Base-by-base conservation (phyloP, 2,888 invertebrate genomes). In the Aradus depressus region DNA sequence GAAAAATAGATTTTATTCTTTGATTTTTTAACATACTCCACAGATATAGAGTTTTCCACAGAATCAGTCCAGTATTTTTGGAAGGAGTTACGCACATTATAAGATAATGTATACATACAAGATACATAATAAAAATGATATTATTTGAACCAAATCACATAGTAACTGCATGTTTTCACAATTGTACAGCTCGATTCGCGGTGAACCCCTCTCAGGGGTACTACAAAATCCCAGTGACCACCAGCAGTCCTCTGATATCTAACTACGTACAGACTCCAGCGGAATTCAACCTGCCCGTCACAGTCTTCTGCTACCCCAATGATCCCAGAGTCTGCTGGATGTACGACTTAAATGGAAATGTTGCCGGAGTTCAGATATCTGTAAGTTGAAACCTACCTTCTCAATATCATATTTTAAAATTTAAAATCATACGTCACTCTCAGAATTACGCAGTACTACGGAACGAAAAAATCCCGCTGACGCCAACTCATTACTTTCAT, bases 251-350 rank as follows among this genome's bases (percentile, higher is more conserved):
- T n/a, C 26, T 53, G 4, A 53, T 53, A 16, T 34, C 28, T 14
- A 53, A 53, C 48, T 53, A 53, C 39, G 52, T 49, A 4, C 22
- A 49, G 23, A 43, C 43, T 2, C 49, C 42, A 18, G 43, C 48
- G 2, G 39, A 53, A 14, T 43, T 49, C 21, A 37, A 43, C 12
- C 44, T 53, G 18, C 52, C 52, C 10, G 22, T 53, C 3, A 53
- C 16, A 8, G 26, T 54, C 16, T 57, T 52, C 48, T 57, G 55
- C 28, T 52, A 57, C 14, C 56, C 53, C 2, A 26, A 54, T 19
- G 57, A 57, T 43, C 57, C 57, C 1, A 57, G 57, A 21, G 53
- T 57, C 6, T 57, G 52, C 41, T 42, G 51, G 21, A 37, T 55
- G 43, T 57, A 50, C 23, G 57, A 57, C 51, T 43, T 45, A 12